Base-by-base conservation (phyloP, 2,797 vertebrate species). In the Melopsittacus undulatus region DNA sequence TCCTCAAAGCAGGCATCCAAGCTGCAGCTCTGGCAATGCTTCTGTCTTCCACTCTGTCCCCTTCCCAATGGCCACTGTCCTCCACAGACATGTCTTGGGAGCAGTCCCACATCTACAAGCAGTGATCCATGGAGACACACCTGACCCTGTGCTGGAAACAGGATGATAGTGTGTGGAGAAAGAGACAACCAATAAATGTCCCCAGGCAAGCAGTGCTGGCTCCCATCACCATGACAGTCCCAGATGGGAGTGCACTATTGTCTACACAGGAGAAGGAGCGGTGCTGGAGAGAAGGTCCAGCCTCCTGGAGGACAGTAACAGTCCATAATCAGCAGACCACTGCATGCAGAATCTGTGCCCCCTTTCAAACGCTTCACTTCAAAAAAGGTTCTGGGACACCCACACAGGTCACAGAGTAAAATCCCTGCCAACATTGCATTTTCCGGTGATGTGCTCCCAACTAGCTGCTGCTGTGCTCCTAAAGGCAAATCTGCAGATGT, bases 221-320 rank as follows among this genome's bases (percentile, higher is more conserved):
- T 22, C 27, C 24, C 8, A 2, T 18, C n/a, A 30, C 22, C 27
- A 54, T 0, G 4, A 16, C 54, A 73, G 30, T 22, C 49, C 26
- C 45, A 48, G 27, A 3, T 10, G 68, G 32, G 22, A n/a, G 22
- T 5, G 7, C 19, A 56, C 15, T 38, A 79, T 17, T 77, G 15
- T 32, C 45, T 42, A 24, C 0, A 1, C 2, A 2, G 18, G 27
- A 83, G 10, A 4, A 63, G 15, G 7, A 34, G 20, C 0, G 3
- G 43, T 21, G 24, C n/a, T 61, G 62, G 34, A 70, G 36, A 48
- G 17, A 51, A 22, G 13, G 42, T 27, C 19, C 24, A 61, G 57
- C 17, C 34, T 56, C 24, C 24, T 32, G 45, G 2, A n/a, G 15
- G 34, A 38, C 0, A 4, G 10, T 18, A 45, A n/a, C 1, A 2